Evolutionary conservation across 2,797 vertebrate genomes (phyloP).

Genomic region (Staurois parvus): DNA sequence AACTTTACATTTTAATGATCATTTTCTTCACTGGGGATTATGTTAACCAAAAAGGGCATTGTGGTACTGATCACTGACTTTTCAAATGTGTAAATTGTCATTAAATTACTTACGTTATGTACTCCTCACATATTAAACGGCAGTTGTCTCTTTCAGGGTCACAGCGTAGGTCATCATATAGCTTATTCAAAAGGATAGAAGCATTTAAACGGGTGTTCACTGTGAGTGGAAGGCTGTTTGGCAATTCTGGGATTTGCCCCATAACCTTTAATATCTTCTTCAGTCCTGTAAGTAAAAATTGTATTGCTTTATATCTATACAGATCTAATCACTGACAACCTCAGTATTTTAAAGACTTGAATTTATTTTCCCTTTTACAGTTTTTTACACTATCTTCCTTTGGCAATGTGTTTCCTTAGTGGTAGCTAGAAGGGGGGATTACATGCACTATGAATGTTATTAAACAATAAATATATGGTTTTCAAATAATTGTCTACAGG

Average conservation of each 20-base stretch:
- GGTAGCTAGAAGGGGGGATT: too few species aligned
- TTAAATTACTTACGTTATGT: constrained; percentile 85
- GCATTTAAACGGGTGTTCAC: constrained; percentile 95
- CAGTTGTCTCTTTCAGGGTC: constrained; percentile 92
- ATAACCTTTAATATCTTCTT: constrained; percentile 95
- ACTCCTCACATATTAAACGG: constrained; percentile 88
- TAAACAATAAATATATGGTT: too few species aligned
- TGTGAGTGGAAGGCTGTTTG: constrained; percentile 89
- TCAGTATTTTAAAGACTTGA: too few species aligned
- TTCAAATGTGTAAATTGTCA: not conserved
- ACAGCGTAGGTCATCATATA: constrained; percentile 91
- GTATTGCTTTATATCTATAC: not conserved
- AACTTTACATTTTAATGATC: not conserved
- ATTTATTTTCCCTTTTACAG: too few species aligned
- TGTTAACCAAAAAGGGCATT: not conserved
- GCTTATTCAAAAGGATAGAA: constrained; percentile 90
- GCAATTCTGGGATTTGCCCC: constrained; percentile 92
- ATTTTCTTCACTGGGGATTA: too few species aligned
- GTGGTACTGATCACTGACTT: not conserved
- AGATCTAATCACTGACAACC: not conserved
- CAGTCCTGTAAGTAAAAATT: constrained; percentile 78
- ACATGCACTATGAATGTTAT: too few species aligned
- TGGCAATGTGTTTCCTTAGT: too few species aligned
- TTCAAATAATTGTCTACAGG: too few species aligned
- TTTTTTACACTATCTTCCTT: too few species aligned